Percentiles rank a stretch among this genome's conserved stretches.
phyloP scores from a whole-genome alignment of 2,113 vertebrate species.

The Mohoua ochrocephala region DNA sequence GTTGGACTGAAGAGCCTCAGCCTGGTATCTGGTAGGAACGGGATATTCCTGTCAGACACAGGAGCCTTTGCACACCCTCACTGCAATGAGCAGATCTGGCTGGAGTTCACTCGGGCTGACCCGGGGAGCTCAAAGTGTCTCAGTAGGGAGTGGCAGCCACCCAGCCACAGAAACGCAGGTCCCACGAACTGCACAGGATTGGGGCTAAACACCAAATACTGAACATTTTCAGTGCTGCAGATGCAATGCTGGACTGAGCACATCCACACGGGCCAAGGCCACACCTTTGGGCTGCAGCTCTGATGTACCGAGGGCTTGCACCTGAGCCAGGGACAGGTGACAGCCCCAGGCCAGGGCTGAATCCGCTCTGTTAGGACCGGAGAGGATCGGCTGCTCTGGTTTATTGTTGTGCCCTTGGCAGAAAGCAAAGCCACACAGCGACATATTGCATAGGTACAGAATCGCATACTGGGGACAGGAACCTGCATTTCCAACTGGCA shows the following conservation, averaged over 20 bases:
- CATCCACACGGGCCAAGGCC: rapidly evolving
- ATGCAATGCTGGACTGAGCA: rapidly evolving
- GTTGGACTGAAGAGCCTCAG: not conserved
- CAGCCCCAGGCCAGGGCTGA: not conserved
- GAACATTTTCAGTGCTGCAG: not conserved
- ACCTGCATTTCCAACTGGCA: not conserved
- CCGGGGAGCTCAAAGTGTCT: not conserved
- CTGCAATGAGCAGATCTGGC: not conserved
- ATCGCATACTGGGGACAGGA: not conserved
- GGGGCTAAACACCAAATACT: not conserved
- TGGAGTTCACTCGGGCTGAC: not conserved
- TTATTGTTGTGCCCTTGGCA: not conserved
- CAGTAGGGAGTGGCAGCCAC: not conserved
- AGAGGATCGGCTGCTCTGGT: not conserved
- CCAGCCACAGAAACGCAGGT: rapidly evolving
- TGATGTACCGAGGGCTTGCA: not conserved
- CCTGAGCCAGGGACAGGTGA: not conserved
- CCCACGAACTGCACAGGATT: not conserved
- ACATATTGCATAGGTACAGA: not conserved
- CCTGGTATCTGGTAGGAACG: not conserved
- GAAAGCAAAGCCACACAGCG: not conserved
- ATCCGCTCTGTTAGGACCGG: not conserved
- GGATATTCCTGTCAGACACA: not conserved
- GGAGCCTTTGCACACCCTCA: not conserved
- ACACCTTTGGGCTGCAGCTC: not conserved